phyloP scores from a whole-genome alignment of 2,113 vertebrate species.

The Turnix velox region DNA sequence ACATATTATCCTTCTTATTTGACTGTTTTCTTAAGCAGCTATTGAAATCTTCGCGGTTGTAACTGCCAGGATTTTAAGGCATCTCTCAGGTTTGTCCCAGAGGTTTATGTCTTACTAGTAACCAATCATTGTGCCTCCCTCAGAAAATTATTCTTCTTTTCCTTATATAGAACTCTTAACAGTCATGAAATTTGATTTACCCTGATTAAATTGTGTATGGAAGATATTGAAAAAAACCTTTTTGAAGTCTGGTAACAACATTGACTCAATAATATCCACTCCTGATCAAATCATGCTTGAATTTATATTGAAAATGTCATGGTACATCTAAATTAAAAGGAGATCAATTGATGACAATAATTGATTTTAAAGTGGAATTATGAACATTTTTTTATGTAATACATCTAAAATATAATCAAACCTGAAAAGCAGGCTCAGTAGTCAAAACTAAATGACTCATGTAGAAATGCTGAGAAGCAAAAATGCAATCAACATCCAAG shows the following conservation, averaged over 20 bases:
- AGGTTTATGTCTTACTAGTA: background rate
- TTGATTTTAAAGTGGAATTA: background rate
- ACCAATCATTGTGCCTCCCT: background rate
- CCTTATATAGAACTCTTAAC: background rate
- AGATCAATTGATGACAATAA: background rate
- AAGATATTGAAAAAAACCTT: background rate
- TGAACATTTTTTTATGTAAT: background rate
- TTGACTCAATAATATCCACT: background rate
- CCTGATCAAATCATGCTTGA: background rate
- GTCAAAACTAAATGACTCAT: background rate
- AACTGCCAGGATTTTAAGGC: background rate
- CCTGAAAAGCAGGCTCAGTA: background rate
- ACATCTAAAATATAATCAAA: background rate
- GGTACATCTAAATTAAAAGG: background rate
- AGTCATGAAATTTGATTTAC: background rate
- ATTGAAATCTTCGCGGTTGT: background rate
- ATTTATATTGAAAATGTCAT: background rate
- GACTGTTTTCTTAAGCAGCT: background rate
- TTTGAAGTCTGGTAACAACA: background rate
- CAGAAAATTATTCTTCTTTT: slow-evolving; percentile 3
- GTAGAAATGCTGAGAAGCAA: background rate
- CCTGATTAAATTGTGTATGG: background rate
- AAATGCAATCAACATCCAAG: background rate
- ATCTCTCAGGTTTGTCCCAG: background rate
- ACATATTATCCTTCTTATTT: background rate